Conservation (phyloP, 2,888 invertebrate species). For the Trissolcus japonicus region DNA sequence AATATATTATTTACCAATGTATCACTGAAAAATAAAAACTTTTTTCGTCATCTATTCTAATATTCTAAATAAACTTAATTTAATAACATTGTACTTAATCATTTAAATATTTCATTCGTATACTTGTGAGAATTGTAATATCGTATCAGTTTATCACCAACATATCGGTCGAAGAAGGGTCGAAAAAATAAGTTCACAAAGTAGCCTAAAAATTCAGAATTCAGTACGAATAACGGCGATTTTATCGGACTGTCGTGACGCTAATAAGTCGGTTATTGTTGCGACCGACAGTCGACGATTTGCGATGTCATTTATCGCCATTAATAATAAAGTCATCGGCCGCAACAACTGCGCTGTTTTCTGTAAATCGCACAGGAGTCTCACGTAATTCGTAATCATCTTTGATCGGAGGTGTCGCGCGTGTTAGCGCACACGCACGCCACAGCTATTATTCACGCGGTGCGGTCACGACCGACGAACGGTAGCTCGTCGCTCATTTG, state of each 20-base stretch:
- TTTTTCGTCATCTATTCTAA: too few species aligned
- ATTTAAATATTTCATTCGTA: too few species aligned
- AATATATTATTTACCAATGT: too few species aligned
- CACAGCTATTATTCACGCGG: conserved; percentile 65
- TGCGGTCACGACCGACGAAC: conserved; percentile 60
- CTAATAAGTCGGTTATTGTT: conserved; percentile 17
- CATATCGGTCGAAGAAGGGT: neutral
- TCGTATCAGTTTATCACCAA: neutral
- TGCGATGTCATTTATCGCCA: conserved; percentile 47
- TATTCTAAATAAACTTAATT: too few species aligned
- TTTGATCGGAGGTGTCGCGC: conserved; percentile 61
- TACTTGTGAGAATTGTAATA: too few species aligned
- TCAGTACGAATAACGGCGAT: conserved; percentile 19
- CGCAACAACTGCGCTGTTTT: conserved; percentile 48
- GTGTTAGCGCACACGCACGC: conserved; percentile 60
- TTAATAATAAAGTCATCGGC: conserved; percentile 49
- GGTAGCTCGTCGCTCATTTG: conserved; percentile 59
- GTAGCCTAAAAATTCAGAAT: neutral
- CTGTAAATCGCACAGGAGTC: conserved; percentile 31
- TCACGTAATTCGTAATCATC: conserved; percentile 44
- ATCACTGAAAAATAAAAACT: too few species aligned
- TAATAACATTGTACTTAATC: too few species aligned
- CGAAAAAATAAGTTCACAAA: neutral
- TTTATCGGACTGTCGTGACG: conserved; percentile 11
- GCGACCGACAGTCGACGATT: conserved; percentile 29